Evolutionary conservation across 2,113 vertebrate genomes (phyloP).

Genomic region (Hippocampus barbouri): DNA sequence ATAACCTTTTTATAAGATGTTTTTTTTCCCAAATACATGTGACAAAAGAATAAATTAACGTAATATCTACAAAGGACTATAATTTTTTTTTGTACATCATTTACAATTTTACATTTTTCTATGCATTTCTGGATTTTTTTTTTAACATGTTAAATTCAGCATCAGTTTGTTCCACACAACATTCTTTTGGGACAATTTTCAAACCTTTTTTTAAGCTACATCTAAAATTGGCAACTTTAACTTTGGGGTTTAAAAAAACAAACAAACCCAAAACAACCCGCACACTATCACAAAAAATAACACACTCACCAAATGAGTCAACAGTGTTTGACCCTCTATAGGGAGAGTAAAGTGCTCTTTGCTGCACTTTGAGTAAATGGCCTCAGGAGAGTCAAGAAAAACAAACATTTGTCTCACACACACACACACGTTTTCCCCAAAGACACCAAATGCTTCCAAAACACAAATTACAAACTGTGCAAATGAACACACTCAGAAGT

Average conservation of each 20-base stretch:
- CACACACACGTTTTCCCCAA: neutral
- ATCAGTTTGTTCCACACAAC: constrained; percentile 36
- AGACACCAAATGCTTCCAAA: constrained; percentile 10
- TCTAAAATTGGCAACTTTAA: constrained; percentile 52
- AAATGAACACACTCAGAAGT: constrained; percentile 36
- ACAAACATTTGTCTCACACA: neutral
- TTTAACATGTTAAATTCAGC: constrained; percentile 47
- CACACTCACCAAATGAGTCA: constrained; percentile 9
- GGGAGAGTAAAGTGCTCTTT: neutral
- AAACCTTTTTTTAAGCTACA: constrained; percentile 32
- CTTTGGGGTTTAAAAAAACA: constrained; percentile 15
- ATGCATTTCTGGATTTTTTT: constrained; percentile 59
- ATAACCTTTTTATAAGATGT: constrained; percentile 61
- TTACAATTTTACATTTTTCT: constrained; percentile 80
- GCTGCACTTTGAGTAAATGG: constrained; percentile 8
- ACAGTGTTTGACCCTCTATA: neutral
- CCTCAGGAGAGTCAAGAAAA: neutral
- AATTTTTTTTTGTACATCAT: constrained; percentile 77
- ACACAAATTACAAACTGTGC: constrained; percentile 48
- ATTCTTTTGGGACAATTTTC: constrained; percentile 33
- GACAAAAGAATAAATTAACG: constrained; percentile 85
- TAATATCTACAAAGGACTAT: constrained; percentile 93
- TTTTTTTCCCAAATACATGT: constrained; percentile 41
- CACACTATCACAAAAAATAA: constrained; percentile 17
- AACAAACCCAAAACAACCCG: constrained; percentile 19